These are phyloP conservation scores for Raja brachyura DNA, from an alignment of 2,113 vertebrate genomes.

Conservation along the genomic window DNA sequence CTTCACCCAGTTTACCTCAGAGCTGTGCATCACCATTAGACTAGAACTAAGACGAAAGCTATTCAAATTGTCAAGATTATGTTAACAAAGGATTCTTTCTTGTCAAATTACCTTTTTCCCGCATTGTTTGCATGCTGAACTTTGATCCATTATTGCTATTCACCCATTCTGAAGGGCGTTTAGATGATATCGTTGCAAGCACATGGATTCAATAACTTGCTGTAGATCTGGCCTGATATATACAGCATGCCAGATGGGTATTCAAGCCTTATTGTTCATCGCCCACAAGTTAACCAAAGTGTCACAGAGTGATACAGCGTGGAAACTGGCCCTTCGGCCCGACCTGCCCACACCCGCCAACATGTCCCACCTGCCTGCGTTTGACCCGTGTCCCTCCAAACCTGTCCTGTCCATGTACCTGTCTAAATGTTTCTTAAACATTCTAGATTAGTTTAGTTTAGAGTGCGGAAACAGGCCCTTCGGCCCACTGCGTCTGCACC, in stretches of 20 bases:
- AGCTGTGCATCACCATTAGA: not conserved
- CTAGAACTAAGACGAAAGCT: not conserved
- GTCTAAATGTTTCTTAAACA: too few relatives aligned
- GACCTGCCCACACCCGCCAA: too few relatives aligned
- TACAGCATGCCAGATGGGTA: not conserved
- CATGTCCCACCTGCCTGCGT: too few relatives aligned
- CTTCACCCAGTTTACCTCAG: not conserved
- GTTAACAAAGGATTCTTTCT: constrained; percentile 32
- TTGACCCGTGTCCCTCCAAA: too few relatives aligned
- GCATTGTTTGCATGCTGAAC: constrained; percentile 3
- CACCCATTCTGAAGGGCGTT: constrained; percentile 1
- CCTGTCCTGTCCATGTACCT: too few relatives aligned
- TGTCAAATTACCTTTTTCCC: not conserved
- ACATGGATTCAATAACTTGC: not conserved
- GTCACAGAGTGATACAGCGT: not conserved
- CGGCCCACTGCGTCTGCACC: too few relatives aligned
- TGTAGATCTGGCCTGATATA: not conserved
- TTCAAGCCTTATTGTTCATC: not conserved
- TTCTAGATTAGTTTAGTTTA: too few relatives aligned
- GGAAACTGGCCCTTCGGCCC: too few relatives aligned
- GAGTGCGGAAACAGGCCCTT: too few relatives aligned
- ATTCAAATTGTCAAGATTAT: not conserved
- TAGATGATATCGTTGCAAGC: not conserved
- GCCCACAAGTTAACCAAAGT: not conserved
- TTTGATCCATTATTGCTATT: not conserved